phyloP scores from a whole-genome alignment of 1,140 invertebrate species.

The Hylyphantes graminicola region DNA sequence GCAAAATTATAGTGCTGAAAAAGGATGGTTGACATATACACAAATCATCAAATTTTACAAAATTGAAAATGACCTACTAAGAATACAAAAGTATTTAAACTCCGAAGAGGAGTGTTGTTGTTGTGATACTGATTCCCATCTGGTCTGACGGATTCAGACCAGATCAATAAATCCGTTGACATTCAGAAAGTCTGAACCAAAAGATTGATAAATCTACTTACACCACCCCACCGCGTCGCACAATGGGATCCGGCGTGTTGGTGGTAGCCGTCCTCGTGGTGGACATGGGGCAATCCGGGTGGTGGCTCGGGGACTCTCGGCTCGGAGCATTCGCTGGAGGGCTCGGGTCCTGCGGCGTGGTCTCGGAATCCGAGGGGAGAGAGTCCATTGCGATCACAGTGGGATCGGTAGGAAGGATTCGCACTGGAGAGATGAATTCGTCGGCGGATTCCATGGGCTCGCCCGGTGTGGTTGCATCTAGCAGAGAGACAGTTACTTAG shows the following conservation, averaged over 20 bases:
- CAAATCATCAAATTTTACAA: no score
- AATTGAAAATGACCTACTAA: no score
- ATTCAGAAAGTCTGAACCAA: no score
- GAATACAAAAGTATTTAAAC: no score
- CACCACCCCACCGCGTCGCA: neutral
- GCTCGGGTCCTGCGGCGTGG: neutral
- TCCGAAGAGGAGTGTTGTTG: no score
- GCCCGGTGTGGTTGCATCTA: neutral
- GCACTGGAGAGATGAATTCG: neutral
- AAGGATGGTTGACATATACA: no score
- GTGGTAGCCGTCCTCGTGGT: neutral
- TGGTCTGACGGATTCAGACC: no score
- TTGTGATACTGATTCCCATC: no score
- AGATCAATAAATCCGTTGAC: no score
- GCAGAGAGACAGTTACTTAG: conserved; percentile 2
- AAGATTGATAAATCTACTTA: no score
- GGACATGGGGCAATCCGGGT: conserved; percentile 12
- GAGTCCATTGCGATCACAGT: conserved; percentile 19
- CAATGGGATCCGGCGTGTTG: neutral
- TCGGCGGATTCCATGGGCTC: conserved; percentile 11
- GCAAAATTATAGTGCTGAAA: no score
- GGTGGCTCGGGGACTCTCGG: neutral
- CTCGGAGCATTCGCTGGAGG: neutral
- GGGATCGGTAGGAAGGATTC: neutral
- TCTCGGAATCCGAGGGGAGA: conserved; percentile 6